Conservation (phyloP, 2,888 invertebrate species). For the Neoascia interrupta region DNA sequence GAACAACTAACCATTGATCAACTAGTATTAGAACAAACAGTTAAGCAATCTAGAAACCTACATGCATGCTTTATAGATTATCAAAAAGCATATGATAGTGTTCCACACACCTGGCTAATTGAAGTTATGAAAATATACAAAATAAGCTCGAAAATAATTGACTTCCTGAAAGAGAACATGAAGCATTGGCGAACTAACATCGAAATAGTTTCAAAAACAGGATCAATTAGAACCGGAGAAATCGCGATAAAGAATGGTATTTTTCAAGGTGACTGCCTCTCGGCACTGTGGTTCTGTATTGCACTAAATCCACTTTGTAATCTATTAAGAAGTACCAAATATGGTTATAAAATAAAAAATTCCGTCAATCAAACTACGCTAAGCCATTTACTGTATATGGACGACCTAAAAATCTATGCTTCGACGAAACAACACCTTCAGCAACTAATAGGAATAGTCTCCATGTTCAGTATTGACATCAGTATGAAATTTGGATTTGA, state of each 20-base stretch:
- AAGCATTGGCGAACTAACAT: conserved; percentile 16
- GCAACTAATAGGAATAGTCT: conserved; percentile 17
- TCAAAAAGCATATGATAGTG: conserved; percentile 45
- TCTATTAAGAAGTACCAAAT: conserved; percentile 7
- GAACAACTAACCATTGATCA: conserved; percentile 28
- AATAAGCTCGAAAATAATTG: conserved; percentile 24
- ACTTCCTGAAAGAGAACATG: conserved; percentile 22
- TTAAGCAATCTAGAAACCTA: conserved; percentile 14
- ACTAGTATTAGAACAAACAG: conserved; percentile 5
- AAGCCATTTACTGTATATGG: conserved; percentile 42
- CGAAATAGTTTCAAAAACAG: background rate
- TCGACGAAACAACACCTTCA: conserved; percentile 15
- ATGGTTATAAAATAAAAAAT: conserved; percentile 27
- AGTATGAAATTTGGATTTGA: conserved; percentile 46
- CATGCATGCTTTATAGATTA: conserved; percentile 38
- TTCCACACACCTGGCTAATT: conserved; percentile 39
- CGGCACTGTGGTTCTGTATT: conserved; percentile 39
- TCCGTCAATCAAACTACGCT: background rate
- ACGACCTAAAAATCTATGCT: conserved; percentile 43
- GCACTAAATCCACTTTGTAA: conserved; percentile 43
- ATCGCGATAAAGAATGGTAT: conserved; percentile 39
- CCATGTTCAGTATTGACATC: conserved; percentile 36
- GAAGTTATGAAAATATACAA: conserved; percentile 31
- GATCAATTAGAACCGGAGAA: conserved; percentile 16
- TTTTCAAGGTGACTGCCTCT: conserved; percentile 46